Conservation (phyloP, 1,140 invertebrate species). For the Ladona fulva region DNA sequence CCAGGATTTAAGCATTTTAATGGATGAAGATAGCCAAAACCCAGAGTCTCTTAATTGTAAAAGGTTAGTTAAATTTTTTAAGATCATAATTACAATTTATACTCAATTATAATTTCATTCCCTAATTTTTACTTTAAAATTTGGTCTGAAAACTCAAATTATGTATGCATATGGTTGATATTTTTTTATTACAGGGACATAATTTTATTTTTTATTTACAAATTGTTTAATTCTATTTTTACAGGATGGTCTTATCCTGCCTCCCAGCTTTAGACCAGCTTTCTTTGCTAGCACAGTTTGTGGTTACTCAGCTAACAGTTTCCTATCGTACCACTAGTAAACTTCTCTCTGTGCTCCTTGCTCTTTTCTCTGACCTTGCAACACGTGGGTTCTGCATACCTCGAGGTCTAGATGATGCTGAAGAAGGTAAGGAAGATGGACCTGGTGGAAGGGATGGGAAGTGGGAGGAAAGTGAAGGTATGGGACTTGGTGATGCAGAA, state of each 20-base stretch:
- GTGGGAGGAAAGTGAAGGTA: conserved; percentile 44
- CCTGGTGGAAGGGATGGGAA: conserved; percentile 46
- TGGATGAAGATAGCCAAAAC: background rate
- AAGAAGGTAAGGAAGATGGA: conserved; percentile 52
- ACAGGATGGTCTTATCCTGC: conserved; percentile 29
- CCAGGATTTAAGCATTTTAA: background rate
- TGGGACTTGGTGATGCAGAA: conserved; percentile 86
- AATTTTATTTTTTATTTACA: too few species aligned
- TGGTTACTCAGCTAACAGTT: conserved; percentile 63
- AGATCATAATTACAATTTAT: too few species aligned
- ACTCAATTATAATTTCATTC: too few species aligned
- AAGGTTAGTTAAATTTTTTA: background rate
- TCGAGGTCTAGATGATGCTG: conserved; percentile 61
- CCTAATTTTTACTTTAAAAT: too few species aligned
- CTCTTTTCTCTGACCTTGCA: conserved; percentile 75
- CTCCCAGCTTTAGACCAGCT: conserved; percentile 73
- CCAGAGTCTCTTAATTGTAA: background rate
- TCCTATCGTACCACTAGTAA: conserved; percentile 70
- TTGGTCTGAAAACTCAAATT: too few species aligned
- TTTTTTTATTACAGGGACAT: too few species aligned
- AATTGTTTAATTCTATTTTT: conserved; percentile 26
- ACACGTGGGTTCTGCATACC: conserved; percentile 84
- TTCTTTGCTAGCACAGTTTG: conserved; percentile 61
- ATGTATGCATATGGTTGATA: too few species aligned
- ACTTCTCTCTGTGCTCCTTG: conserved; percentile 70